A percentile compares a stretch with the other conserved stretches of the same genome.
These are phyloP conservation scores for Xiphophorus maculatus DNA, from an alignment of 2,113 vertebrate genomes.

Conservation along the genomic window DNA sequence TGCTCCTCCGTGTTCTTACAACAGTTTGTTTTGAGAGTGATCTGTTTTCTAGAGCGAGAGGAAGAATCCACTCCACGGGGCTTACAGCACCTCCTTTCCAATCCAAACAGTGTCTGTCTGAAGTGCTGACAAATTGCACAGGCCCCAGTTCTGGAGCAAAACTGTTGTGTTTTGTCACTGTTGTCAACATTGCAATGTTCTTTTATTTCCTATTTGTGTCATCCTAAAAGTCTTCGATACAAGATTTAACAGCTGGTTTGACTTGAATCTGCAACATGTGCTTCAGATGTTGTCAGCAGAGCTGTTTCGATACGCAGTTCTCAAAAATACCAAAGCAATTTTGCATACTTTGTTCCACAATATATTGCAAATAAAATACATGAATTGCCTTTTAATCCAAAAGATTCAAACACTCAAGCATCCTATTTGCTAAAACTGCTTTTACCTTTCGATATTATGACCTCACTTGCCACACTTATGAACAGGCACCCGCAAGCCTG, in stretches of 20 bases:
- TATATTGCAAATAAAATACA: too few species aligned
- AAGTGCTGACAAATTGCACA: conserved; percentile 38
- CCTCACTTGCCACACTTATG: too few species aligned
- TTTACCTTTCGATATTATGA: too few species aligned
- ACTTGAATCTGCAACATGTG: not conserved
- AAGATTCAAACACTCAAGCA: too few species aligned
- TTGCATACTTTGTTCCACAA: too few species aligned
- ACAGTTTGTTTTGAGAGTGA: conserved; percentile 62
- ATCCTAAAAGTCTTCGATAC: not conserved
- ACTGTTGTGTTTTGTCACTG: conserved; percentile 29
- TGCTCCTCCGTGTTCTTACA: conserved; percentile 34
- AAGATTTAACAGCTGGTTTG: not conserved
- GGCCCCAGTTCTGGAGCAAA: conserved; percentile 6
- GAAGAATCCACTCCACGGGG: conserved; percentile 69
- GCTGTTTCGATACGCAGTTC: too few species aligned
- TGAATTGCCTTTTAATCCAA: too few species aligned
- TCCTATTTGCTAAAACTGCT: too few species aligned
- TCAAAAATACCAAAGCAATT: too few species aligned
- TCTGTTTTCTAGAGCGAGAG: conserved; percentile 58
- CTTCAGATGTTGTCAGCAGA: not conserved
- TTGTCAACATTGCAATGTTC: conserved; percentile 2
- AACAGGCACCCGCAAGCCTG: too few species aligned
- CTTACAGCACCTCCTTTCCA: conserved; percentile 57
- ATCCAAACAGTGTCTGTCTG: conserved; percentile 62
- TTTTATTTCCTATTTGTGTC: not conserved